Percentiles rank a stretch among this genome's conserved stretches.
Conservation (phyloP, 2,888 invertebrate genomes). For the Stenichneumon culpator region DNA sequence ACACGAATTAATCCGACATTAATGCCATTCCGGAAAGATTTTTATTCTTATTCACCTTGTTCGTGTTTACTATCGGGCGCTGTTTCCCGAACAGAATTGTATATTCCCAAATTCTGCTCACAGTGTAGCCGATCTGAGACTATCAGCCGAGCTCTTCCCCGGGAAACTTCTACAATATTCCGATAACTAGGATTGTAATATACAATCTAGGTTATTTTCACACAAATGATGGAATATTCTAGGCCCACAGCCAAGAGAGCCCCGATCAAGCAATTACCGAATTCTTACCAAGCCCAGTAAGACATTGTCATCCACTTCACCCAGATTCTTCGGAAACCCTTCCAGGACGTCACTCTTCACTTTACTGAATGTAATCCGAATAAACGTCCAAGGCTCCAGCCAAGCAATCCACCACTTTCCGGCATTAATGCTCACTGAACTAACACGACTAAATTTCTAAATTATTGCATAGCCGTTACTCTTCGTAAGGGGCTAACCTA, state of each 20-base stretch:
- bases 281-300: not conserved
- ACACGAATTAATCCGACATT: too few species aligned
- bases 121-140: slow-evolving; percentile 6
- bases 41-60: not conserved
- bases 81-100: not conserved
- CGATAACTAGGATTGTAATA: not conserved
- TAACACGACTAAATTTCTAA: too few species aligned
- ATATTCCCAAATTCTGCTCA: not conserved
- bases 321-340: too few species aligned
- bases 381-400: too few species aligned
- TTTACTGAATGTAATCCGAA: too few species aligned
- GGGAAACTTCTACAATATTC: not conserved
- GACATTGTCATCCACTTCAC: too few species aligned
- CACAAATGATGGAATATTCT: not conserved
- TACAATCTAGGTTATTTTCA: not conserved
- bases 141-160: not conserved
- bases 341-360: too few species aligned
- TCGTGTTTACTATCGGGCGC: not conserved
- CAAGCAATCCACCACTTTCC: too few species aligned
- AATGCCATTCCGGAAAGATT: not conserved
- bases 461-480: not conserved
- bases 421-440: too few species aligned
- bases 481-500: slow-evolving; percentile 26
- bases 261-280: not conserved
- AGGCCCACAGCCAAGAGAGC: not conserved